phyloP scores from a whole-genome alignment of 1,140 invertebrate species.

The Galleria mellonella region DNA sequence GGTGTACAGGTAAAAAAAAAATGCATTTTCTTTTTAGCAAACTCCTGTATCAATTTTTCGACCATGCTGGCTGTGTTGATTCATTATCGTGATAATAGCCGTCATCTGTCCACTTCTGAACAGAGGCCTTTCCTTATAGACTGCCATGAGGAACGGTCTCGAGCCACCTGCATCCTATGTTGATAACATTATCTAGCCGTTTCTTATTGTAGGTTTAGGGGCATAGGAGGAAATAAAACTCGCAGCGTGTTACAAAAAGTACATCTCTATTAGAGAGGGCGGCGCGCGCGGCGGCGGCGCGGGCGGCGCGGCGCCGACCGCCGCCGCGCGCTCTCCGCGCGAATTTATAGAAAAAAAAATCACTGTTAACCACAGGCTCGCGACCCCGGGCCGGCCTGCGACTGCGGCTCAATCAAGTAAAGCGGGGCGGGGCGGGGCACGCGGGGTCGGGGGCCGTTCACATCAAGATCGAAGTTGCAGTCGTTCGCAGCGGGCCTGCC shows the following conservation, averaged over 20 bases:
- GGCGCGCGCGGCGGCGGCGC: slow-evolving; percentile 7
- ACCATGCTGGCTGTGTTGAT: no score
- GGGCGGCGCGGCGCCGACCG: slow-evolving; percentile 3
- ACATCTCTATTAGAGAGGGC: slow-evolving; percentile 57
- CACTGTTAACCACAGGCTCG: slow-evolving; percentile 17
- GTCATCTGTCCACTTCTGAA: no score
- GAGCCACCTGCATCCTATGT: no score
- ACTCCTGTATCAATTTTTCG: no score
- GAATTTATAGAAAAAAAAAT: slow-evolving; percentile 17
- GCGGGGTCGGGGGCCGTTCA: background rate
- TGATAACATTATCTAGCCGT: no score
- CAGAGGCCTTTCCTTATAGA: no score
- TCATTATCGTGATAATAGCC: no score
- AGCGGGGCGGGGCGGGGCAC: background rate
- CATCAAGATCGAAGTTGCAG: background rate
- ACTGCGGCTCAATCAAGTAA: no score
- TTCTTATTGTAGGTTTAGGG: background rate
- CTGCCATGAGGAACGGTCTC: no score
- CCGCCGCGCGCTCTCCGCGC: slow-evolving; percentile 7
- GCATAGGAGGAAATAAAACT: slow-evolving; percentile 34
- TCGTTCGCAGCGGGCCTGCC: background rate
- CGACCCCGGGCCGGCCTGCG: slow-evolving; percentile 12
- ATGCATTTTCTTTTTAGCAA: no score
- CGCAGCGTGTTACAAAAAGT: slow-evolving; percentile 53
- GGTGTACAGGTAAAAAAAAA: no score